Conservation (phyloP, 2,888 invertebrate species). For the Lasioglossum pauxillum region DNA sequence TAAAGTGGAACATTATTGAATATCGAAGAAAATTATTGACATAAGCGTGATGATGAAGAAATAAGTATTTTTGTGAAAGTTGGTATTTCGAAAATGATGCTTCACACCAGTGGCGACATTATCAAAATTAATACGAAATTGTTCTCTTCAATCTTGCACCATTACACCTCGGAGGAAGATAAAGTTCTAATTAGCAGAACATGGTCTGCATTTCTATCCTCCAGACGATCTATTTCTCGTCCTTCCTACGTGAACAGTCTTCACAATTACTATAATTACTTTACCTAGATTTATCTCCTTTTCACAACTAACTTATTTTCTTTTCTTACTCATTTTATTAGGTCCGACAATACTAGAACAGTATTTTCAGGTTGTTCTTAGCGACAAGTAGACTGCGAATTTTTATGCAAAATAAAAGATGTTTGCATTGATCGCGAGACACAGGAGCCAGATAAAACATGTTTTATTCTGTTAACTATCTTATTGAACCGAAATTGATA, state of each 20-base stretch:
- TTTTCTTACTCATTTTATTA: too few species aligned
- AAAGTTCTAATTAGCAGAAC: constrained; percentile 32
- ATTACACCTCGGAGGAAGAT: constrained; percentile 21
- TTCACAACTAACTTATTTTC: not conserved
- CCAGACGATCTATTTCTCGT: not conserved
- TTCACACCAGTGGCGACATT: not conserved
- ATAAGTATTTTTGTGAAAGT: not conserved
- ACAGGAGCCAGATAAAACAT: too few species aligned
- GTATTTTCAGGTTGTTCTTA: too few species aligned
- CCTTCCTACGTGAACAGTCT: not conserved
- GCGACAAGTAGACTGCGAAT: too few species aligned
- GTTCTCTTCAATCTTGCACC: constrained; percentile 34
- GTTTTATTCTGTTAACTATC: too few species aligned
- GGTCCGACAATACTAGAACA: too few species aligned
- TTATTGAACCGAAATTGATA: too few species aligned
- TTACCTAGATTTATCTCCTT: not conserved
- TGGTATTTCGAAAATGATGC: not conserved
- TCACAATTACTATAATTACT: not conserved
- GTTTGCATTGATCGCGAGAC: too few species aligned
- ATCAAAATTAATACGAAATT: constrained; percentile 13
- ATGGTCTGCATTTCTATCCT: not conserved
- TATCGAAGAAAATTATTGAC: too few species aligned
- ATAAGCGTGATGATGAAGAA: too few species aligned
- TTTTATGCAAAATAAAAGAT: too few species aligned
- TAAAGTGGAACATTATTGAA: too few species aligned